Conservation (phyloP, 2,113 vertebrate species). For the Rhinolophus ferrumequinum region DNA sequence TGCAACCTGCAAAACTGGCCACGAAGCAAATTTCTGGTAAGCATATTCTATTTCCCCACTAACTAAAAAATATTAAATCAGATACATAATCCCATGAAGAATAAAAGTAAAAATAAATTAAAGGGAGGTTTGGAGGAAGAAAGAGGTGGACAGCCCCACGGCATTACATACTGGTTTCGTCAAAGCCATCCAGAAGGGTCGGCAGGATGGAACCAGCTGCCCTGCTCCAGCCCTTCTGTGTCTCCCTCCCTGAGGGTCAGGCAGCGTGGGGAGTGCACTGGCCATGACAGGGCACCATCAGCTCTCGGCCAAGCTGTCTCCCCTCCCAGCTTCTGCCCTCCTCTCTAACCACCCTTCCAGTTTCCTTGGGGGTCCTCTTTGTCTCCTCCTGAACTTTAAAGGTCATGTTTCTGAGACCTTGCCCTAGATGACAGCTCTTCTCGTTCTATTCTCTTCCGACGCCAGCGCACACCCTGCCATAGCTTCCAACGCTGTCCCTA, state of each 20-base stretch:
- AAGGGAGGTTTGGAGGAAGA: background rate
- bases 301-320: background rate
- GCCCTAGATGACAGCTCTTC: background rate
- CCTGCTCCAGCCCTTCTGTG: rapidly evolving
- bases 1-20: background rate
- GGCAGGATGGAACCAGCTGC: rapidly evolving
- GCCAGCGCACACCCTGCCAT: background rate
- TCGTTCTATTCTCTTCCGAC: background rate
- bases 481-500: rapidly evolving
- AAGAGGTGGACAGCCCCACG: rapidly evolving
- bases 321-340: too few species aligned
- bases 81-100: background rate
- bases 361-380: background rate
- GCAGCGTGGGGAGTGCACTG: background rate
- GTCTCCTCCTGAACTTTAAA: background rate
- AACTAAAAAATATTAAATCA: background rate
- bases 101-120: background rate
- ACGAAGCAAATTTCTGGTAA: background rate
- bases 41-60: background rate
- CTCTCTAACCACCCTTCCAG: background rate
- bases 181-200: background rate
- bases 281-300: background rate
- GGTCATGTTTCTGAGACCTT: rapidly evolving
- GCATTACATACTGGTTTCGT: background rate
- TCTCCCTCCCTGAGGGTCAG: background rate